These are phyloP conservation scores for Imbricaverruca yamaguchii DNA, from an alignment of 2,888 invertebrate genomes.

Conservation along the genomic window DNA sequence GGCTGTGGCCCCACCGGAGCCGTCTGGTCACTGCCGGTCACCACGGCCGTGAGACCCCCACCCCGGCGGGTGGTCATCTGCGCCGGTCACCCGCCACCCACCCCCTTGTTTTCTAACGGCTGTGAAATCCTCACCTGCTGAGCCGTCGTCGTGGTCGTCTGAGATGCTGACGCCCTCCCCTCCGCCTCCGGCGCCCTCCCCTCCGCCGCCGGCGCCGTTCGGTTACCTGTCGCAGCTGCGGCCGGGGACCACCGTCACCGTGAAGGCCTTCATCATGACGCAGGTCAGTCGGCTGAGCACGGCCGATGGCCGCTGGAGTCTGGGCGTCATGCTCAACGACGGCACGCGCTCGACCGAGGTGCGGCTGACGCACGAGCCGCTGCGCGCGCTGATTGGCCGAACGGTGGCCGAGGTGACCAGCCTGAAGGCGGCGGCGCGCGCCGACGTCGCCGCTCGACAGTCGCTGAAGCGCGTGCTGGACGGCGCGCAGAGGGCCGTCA, in stretches of 20 bases:
- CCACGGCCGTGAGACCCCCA: no score
- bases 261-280: slow-evolving; percentile 45
- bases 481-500: not conserved
- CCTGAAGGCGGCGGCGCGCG: not conserved
- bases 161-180: not conserved
- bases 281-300: slow-evolving; percentile 40
- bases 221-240: not conserved
- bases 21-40: not conserved
- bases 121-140: no score
- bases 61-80: not conserved
- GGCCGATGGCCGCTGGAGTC: slow-evolving; percentile 40
- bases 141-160: not conserved
- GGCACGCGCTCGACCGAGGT: slow-evolving; percentile 42
- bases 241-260: slow-evolving; percentile 3
- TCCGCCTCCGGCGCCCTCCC: not conserved
- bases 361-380: slow-evolving; percentile 37
- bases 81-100: not conserved
- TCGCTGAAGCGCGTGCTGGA: not conserved
- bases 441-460: not conserved
- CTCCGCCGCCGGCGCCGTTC: slow-evolving; percentile 1
- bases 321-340: slow-evolving; percentile 44
- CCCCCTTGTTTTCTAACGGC: not conserved
- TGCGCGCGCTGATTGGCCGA: slow-evolving; percentile 25
- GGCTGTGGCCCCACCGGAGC: not conserved
- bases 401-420: slow-evolving; percentile 23